phyloP scores from a whole-genome alignment of 2,888 invertebrate genomes.

The Heliconius erato region DNA sequence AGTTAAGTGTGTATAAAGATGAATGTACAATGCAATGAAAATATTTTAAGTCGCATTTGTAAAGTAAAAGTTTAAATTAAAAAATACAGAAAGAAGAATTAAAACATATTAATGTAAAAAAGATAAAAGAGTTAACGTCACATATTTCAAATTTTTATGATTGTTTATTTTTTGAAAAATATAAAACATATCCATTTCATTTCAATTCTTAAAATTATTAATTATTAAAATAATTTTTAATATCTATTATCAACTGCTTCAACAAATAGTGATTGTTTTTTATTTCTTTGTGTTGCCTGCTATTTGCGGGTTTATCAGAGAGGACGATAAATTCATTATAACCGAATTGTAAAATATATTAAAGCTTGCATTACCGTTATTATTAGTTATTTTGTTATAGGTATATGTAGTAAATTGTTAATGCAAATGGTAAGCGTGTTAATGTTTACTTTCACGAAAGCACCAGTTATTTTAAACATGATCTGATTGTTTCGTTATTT shows the following conservation, averaged over 20 bases:
- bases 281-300: background rate
- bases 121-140: background rate
- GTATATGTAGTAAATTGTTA: background rate
- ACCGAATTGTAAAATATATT: background rate
- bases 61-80: background rate
- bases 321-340: background rate
- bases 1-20: background rate
- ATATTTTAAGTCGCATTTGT: background rate
- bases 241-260: background rate
- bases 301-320: background rate
- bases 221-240: too few relatives aligned
- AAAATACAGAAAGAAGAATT: background rate
- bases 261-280: too few relatives aligned
- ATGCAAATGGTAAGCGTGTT: conserved; percentile 20
- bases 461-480: conserved; percentile 23
- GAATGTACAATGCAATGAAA: background rate
- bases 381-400: background rate
- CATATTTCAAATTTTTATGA: background rate
- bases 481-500: conserved; percentile 22
- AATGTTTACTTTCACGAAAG: background rate
- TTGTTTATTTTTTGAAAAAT: background rate
- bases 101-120: too few relatives aligned
- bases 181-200: background rate
- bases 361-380: background rate
- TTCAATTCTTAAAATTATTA: background rate